Base-by-base conservation (phyloP, 1,140 invertebrate genomes). In the Eriosoma lanigerum region DNA sequence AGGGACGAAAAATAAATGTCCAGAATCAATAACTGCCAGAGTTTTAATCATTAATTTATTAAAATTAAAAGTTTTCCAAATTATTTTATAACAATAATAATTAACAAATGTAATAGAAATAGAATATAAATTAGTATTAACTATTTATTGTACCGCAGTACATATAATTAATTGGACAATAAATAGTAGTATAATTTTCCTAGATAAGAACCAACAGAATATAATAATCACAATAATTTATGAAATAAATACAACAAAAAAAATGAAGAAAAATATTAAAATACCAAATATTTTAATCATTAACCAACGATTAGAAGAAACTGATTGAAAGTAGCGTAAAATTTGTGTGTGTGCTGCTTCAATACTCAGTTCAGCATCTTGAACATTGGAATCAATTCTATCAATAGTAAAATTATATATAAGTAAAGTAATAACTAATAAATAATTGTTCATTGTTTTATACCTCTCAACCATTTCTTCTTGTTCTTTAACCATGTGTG, bases 251-350 rank as follows among this genome's bases (percentile, higher is more conserved):
- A 99, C 91, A 85, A 99, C 92, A 89, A 99, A 99, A 86, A 99
- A 96, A 86, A 99, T 93, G 86, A 99, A 99, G 89, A 99, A 99
- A 85, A 99, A 93, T 89, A 99, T 97, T 38, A 99, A 88, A 73
- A 99, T 94, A 78, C 92, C 97, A 88, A 99, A 99, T 82, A 99
- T 93, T 90, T 99, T 99, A 83, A 99, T 94, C 96, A 99, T 99
- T 15, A 99, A 89, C 94, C 97, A 99, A 84, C 98, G 90, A 88
- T 99, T 99, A 60, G 94, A 96, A 15, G 96, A 95, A 24, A 99
- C 94, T 26, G 94, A 96, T 87, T 96, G 95, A 86, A 99, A 99
- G 88, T 99, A 99, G 87, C 95, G 98, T 80, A 99, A 88, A 82
- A 99, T 96, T 89, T 99, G 96, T 24, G 92, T 89, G 86, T 99